Evolutionary conservation across 2,113 vertebrate genomes (phyloP).

Genomic region (Peromyscus californicus): DNA sequence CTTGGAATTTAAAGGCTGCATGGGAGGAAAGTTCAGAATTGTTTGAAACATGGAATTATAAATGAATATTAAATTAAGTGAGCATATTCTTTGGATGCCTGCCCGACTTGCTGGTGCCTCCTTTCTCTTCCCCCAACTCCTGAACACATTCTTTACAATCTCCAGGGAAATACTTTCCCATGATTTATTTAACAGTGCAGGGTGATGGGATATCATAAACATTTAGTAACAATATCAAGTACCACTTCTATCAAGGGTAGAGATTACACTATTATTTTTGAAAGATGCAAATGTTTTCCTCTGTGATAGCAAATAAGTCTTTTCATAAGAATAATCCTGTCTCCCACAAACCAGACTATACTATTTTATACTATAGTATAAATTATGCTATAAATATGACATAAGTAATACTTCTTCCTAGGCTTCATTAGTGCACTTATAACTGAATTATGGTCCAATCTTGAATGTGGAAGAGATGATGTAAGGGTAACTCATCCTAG

Average conservation of each 20-base stretch:
- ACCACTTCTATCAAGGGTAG: constrained; percentile 29
- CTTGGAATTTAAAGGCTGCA: constrained; percentile 12
- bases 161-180: background rate
- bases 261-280: background rate
- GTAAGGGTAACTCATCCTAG: constrained; percentile 91
- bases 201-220: background rate
- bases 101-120: background rate
- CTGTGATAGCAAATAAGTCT: background rate
- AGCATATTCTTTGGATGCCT: background rate
- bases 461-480: constrained; percentile 96
- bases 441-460: constrained; percentile 92
- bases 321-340: background rate
- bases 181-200: background rate
- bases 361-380: background rate
- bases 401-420: constrained; percentile 78
- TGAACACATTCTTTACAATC: background rate
- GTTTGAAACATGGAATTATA: background rate
- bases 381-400: background rate
- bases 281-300: background rate
- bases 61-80: background rate
- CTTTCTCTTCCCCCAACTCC: background rate
- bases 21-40: constrained; percentile 8
- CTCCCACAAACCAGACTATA: background rate
- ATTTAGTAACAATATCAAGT: background rate
- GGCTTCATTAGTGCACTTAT: constrained; percentile 93